These are phyloP conservation scores for Pterocles burchelli DNA, from an alignment of 2,113 vertebrate genomes.

Conservation along the genomic window DNA sequence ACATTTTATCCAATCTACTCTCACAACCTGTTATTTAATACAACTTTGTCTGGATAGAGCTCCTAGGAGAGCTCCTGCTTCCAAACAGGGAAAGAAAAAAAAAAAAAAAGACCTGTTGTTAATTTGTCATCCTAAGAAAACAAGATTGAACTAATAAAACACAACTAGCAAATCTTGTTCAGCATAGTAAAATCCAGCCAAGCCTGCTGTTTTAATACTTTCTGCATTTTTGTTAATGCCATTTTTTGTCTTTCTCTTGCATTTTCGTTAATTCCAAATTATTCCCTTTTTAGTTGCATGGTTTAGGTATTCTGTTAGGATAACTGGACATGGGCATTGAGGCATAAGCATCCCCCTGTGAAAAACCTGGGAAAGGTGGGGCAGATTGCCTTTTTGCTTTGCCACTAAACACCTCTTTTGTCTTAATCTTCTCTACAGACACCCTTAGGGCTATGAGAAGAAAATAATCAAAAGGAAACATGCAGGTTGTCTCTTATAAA, in stretches of 20 bases:
- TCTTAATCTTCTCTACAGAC: slow-evolving; percentile 6
- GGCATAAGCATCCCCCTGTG: neutral
- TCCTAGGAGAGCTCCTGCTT: slow-evolving; percentile 56
- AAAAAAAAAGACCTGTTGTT: neutral
- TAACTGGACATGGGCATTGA: neutral
- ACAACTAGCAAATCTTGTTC: slow-evolving; percentile 61
- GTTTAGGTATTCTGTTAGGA: neutral
- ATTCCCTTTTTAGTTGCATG: neutral
- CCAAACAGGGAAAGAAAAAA: neutral
- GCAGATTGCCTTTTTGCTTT: neutral
- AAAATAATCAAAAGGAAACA: slow-evolving; percentile 11
- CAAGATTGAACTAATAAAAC: slow-evolving; percentile 57
- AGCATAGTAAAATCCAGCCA: slow-evolving; percentile 14
- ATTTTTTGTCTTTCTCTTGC: neutral
- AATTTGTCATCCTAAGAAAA: slow-evolving; percentile 56
- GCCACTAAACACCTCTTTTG: neutral
- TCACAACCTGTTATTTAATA: slow-evolving; percentile 62
- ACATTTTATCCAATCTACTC: slow-evolving; percentile 57
- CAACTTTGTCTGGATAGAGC: slow-evolving; percentile 46
- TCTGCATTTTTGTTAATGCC: neutral
- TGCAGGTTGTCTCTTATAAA: neutral
- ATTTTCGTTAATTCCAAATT: neutral
- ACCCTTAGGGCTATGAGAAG: neutral
- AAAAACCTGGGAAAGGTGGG: neutral
- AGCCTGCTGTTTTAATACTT: neutral